A percentile compares a stretch with the other conserved stretches of the same genome.
Conservation (phyloP, 2,797 vertebrate species). For the Cyprinodon diabolis region DNA sequence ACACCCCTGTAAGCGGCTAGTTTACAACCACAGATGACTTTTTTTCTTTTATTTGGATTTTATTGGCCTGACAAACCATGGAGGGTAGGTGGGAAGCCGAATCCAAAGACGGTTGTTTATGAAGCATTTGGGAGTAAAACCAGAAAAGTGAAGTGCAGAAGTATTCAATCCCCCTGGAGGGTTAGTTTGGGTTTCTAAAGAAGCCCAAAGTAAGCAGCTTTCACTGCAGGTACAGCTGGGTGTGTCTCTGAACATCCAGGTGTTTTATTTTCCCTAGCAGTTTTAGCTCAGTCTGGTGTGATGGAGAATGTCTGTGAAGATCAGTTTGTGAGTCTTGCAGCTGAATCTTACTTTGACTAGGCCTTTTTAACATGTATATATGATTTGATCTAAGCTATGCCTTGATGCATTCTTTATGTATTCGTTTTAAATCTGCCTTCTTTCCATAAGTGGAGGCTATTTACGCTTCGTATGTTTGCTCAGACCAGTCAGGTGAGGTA, state of each 20-base stretch:
- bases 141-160: neutral
- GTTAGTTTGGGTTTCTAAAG: neutral
- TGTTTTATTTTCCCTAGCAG: neutral
- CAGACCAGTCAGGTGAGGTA: neutral
- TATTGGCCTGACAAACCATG: neutral
- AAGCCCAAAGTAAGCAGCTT: neutral
- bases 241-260: too few relatives aligned
- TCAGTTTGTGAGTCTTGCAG: neutral
- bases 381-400: neutral
- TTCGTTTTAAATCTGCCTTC: neutral
- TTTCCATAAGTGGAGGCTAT: neutral
- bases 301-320: too few relatives aligned
- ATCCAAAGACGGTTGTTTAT: neutral
- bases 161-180: neutral
- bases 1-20: neutral
- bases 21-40: neutral
- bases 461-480: neutral
- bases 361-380: neutral
- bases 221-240: neutral
- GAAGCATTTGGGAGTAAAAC: neutral
- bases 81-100: neutral
- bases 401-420: too few relatives aligned
- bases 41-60: too few relatives aligned
- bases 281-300: neutral
- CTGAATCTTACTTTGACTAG: neutral